phyloP scores from a whole-genome alignment of 2,113 vertebrate genomes.

The Pachyramphus minor region DNA sequence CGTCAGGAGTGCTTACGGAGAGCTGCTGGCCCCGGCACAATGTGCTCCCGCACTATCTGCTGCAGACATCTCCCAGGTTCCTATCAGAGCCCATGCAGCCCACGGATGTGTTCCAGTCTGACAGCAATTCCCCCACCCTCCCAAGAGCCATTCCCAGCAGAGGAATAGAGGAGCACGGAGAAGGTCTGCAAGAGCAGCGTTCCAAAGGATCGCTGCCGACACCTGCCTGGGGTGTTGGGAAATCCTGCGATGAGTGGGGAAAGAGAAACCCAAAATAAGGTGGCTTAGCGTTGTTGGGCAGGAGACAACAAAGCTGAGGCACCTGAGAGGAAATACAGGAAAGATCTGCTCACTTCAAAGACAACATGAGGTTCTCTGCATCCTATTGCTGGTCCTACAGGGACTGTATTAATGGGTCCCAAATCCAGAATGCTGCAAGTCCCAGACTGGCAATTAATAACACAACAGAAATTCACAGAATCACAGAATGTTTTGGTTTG shows the following conservation, averaged over 20 bases:
- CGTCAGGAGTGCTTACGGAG: background rate
- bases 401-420: background rate
- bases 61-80: slow-evolving; percentile 24
- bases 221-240: background rate
- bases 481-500: background rate
- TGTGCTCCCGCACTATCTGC: slow-evolving; percentile 28
- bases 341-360: background rate
- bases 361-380: rapidly evolving
- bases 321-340: background rate
- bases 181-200: background rate
- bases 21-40: background rate
- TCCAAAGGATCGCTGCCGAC: rapidly evolving
- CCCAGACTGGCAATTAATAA: background rate
- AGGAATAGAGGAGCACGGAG: rapidly evolving
- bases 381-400: background rate
- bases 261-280: background rate
- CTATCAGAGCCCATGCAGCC: background rate
- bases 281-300: background rate
- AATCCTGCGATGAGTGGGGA: rapidly evolving
- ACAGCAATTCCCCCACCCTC: background rate
- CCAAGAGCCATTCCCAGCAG: background rate
- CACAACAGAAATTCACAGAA: background rate
- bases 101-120: background rate
- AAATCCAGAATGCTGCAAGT: background rate
- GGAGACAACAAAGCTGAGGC: background rate